Base-by-base conservation (phyloP, 2,888 invertebrate genomes). In the Apantesis nais region DNA sequence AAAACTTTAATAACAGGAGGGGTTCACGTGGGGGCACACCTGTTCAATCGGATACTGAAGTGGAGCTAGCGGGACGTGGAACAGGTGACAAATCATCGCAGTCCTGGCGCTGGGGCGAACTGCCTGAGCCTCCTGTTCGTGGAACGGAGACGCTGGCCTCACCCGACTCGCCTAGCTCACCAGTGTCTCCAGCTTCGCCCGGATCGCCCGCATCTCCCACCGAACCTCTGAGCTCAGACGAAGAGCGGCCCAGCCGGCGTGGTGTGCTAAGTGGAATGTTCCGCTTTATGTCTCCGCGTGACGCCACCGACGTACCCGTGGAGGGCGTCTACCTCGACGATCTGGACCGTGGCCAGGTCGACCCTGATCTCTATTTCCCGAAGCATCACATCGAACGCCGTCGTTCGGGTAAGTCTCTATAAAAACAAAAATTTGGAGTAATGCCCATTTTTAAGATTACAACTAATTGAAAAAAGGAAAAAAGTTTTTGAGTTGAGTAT, bases 301-400 rank as follows among this genome's bases (percentile, higher is more conserved):
- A 92, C 65, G 86, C 88, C 63, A 85, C 89, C 29, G 87, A 87
- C 84, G 95, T 95, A 39, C 96, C 96, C 85, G 94, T 96, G 22
- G 98, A 97, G 81, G 98, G 98, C 70, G 97, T 99, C 79, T 99
- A 99, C 92, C 95, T 99, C 73, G 98, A 99, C 70, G 99, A 99
- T 87, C 95, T 99, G 74, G 98, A 98, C 88, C 96, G 98, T 41
- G 98, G 98, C 67, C 97, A 97, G 85, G 96, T 99, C 92, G 98
- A 99, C 91, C 99, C 99, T n/a, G 98, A 99, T 97, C 98, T 79
- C 97, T 98, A 86, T 95, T 99, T 84, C 98, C 99, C 95, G 96
- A 99, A 92, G 97, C 98, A 83, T 90, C 96, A 89, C 93, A 92
- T 88, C 1, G 92, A 92, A 55, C 85, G 90, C 44, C 93, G 92